A percentile compares a stretch with the other conserved stretches of the same genome.
phyloP scores from a whole-genome alignment of 2,113 vertebrate species.

The Chamaetylas fuelleborni region DNA sequence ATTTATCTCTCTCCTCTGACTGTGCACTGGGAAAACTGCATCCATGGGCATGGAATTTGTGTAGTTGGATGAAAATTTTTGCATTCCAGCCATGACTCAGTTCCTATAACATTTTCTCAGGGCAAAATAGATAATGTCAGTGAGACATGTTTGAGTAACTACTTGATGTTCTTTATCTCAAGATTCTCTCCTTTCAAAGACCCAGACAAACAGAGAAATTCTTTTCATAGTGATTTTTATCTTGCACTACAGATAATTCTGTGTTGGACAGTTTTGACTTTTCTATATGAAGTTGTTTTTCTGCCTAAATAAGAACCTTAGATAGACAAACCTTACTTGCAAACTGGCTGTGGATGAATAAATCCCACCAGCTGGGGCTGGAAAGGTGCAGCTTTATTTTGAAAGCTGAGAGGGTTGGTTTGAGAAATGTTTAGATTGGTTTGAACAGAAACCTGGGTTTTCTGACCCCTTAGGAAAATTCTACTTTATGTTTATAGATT shows the following conservation, averaged over 20 bases:
- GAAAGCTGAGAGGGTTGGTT: neutral
- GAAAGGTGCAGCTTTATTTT: neutral
- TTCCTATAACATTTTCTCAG: slow-evolving; percentile 4
- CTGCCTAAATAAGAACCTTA: neutral
- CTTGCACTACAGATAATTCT: neutral
- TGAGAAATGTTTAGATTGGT: neutral
- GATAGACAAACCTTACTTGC: neutral
- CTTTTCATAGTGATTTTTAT: neutral
- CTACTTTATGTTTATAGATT: neutral
- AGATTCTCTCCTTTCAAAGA: neutral
- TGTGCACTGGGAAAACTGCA: neutral
- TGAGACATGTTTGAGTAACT: neutral
- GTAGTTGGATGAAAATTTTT: neutral
- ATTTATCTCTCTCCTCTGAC: neutral
- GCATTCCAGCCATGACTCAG: neutral
- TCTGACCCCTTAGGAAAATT: neutral
- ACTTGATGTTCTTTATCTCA: slow-evolving; percentile 13
- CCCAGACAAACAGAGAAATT: neutral
- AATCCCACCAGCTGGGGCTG: neutral
- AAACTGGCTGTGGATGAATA: neutral
- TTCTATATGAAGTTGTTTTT: neutral
- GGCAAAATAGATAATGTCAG: neutral
- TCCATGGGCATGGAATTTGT: fast-evolving
- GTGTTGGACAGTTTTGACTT: neutral
- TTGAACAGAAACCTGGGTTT: neutral